Evolutionary conservation across 2,113 vertebrate genomes (phyloP).

Genomic region (Larimichthys polyactis): DNA sequence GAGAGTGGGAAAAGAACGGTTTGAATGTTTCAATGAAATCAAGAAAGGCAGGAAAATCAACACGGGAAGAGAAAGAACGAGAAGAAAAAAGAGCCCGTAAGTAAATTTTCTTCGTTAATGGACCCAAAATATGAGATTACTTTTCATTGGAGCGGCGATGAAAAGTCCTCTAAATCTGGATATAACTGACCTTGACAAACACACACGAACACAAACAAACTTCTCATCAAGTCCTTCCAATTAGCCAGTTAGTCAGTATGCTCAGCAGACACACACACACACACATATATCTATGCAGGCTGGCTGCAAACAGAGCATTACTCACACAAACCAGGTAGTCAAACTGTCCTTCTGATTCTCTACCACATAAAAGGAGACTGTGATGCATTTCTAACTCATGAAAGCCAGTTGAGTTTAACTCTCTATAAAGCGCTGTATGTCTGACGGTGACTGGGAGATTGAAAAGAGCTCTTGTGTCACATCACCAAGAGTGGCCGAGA

Average conservation of each 20-base stretch:
- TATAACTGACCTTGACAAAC: conserved; percentile 19
- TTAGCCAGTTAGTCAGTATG: conserved; percentile 1
- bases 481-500: conserved; percentile 23
- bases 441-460: conserved; percentile 29
- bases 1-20: background rate
- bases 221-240: conserved; percentile 4
- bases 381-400: conserved; percentile 16
- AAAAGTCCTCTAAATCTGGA: conserved; percentile 36
- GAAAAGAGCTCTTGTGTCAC: conserved; percentile 49
- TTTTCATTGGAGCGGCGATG: conserved; percentile 25
- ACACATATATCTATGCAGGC: background rate
- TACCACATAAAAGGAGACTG: conserved; percentile 48
- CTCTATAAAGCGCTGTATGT: conserved; percentile 54
- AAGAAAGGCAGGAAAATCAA: background rate
- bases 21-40: background rate
- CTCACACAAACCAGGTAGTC: conserved; percentile 34
- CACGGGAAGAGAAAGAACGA: background rate
- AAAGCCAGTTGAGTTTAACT: conserved; percentile 48
- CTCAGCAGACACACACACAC: conserved; percentile 8
- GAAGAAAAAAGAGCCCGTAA: background rate
- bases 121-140: conserved; percentile 31
- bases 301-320: conserved; percentile 20
- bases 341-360: background rate
- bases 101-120: conserved; percentile 9
- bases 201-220: conserved; percentile 3